Conservation (phyloP, 2,888 invertebrate species). For the Pachydiplax longipennis region DNA sequence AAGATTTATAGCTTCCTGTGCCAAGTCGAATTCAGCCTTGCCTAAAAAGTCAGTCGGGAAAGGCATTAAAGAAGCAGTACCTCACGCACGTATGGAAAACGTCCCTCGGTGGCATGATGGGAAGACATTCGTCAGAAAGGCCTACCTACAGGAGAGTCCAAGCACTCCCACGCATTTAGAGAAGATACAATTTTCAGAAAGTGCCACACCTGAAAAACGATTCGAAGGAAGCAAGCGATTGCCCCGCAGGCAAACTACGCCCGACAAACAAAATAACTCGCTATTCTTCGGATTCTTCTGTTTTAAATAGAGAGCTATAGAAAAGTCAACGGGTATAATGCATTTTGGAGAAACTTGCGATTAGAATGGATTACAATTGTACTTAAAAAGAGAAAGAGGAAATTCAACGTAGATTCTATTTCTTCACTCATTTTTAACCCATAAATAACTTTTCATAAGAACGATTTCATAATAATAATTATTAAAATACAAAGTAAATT, state of each 20-base stretch:
- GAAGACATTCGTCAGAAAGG: not conserved
- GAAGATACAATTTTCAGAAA: not conserved
- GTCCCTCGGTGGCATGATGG: not conserved
- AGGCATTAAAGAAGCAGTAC: not conserved
- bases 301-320: too few relatives aligned
- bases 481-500: too few relatives aligned
- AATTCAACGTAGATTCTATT: too few relatives aligned
- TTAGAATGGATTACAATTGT: too few relatives aligned
- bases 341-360: too few relatives aligned
- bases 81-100: constrained; percentile 12
- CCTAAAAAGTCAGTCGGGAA: not conserved
- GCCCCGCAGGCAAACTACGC: not conserved
- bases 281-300: too few relatives aligned
- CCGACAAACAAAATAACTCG: not conserved
- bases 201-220: not conserved
- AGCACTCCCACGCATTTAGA: not conserved
- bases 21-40: not conserved
- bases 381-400: too few relatives aligned
- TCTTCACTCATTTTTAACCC: too few relatives aligned
- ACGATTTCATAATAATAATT: too few relatives aligned
- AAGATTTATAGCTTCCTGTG: constrained; percentile 21
- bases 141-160: not conserved
- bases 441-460: too few relatives aligned
- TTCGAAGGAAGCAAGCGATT: not conserved
- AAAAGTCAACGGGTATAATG: too few relatives aligned